These are phyloP conservation scores for Bothrops jararaca DNA, from an alignment of 2,113 vertebrate genomes.

Conservation along the genomic window DNA sequence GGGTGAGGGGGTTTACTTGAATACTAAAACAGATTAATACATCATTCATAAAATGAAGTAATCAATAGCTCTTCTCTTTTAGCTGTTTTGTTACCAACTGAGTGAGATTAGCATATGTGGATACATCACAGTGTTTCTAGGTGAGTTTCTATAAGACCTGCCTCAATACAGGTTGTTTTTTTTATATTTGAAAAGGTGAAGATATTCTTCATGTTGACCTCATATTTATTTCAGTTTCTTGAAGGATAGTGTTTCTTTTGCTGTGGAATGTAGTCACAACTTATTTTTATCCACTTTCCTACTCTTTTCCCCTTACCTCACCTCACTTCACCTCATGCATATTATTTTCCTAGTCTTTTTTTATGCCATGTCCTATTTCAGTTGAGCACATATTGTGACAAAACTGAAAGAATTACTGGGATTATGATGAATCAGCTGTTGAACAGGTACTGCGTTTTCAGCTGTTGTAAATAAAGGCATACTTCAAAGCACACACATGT, in stretches of 20 bases:
- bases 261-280: constrained; percentile 7
- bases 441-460: neutral
- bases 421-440: neutral
- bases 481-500: neutral
- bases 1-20: neutral
- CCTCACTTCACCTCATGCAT: neutral
- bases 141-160: neutral
- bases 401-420: constrained; percentile 12
- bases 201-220: neutral
- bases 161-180: neutral
- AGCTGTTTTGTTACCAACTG: neutral
- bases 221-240: constrained; percentile 19
- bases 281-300: neutral
- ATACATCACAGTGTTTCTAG: fast-evolving
- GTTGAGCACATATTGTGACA: neutral
- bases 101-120: neutral
- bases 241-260: constrained; percentile 7
- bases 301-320: neutral
- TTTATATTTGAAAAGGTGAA: neutral
- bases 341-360: neutral
- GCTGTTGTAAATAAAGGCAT: neutral
- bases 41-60: neutral
- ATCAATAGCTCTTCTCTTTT: neutral
- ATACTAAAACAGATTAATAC: neutral
- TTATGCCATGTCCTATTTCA: neutral